Conservation (phyloP, 2,113 vertebrate species). For the Crotalus viridis region DNA sequence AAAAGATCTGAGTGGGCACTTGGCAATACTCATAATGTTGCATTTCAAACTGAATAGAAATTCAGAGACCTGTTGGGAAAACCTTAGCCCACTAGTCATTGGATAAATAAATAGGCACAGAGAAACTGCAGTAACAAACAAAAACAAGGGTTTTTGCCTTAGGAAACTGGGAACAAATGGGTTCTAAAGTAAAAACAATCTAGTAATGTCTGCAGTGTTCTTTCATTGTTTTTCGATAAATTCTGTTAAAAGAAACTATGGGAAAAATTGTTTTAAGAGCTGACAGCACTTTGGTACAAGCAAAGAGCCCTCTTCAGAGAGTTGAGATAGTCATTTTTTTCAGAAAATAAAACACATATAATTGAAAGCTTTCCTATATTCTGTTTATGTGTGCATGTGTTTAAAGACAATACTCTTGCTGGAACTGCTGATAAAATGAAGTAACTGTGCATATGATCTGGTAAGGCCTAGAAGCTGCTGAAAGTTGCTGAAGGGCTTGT, state of each 20-base stretch:
- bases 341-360: not conserved
- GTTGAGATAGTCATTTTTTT: not conserved
- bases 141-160: not conserved
- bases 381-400: not conserved
- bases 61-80: not conserved
- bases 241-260: not conserved
- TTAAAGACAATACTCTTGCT: not conserved
- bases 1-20: not conserved
- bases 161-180: not conserved
- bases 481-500: not conserved
- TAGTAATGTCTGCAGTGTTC: not conserved
- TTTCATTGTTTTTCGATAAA: not conserved
- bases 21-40: not conserved
- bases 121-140: not conserved
- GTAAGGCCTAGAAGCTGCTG: not conserved
- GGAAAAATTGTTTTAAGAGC: not conserved
- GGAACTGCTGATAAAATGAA: not conserved
- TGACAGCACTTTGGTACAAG: not conserved
- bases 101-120: not conserved
- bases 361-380: not conserved
- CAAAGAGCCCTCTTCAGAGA: not conserved
- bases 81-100: not conserved
- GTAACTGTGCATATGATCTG: not conserved
- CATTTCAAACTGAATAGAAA: not conserved
- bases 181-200: not conserved